These are phyloP conservation scores for Lampris megalopsis DNA, from an alignment of 2,113 vertebrate genomes.

Conservation along the genomic window DNA sequence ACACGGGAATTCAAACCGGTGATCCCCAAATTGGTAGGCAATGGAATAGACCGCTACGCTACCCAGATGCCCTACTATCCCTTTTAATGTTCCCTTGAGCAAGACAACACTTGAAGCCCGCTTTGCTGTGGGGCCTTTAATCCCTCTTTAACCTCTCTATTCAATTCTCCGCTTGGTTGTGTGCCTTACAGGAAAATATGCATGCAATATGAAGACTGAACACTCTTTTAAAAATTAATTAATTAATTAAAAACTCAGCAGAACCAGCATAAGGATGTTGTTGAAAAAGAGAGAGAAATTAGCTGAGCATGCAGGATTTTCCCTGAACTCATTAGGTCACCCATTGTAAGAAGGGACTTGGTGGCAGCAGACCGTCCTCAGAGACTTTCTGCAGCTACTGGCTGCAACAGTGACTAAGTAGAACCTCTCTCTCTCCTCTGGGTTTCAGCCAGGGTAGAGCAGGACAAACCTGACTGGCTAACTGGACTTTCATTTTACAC, in stretches of 20 bases:
- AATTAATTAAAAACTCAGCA: constrained; percentile 8
- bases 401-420: constrained; percentile 36
- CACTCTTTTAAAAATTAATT: too few relatives aligned
- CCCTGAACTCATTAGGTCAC: constrained; percentile 50
- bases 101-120: too few relatives aligned
- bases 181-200: too few relatives aligned
- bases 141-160: too few relatives aligned
- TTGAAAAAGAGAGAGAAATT: background rate
- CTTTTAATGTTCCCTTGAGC: too few relatives aligned
- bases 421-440: constrained; percentile 21
- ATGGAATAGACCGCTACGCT: too few relatives aligned
- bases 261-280: background rate
- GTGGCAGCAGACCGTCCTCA: background rate
- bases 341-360: constrained; percentile 43
- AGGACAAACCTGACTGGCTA: background rate
- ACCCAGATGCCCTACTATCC: too few relatives aligned
- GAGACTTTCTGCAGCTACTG: constrained; percentile 13
- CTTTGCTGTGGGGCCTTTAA: too few relatives aligned
- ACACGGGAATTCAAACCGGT: too few relatives aligned
- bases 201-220: too few relatives aligned
- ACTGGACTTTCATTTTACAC: constrained; percentile 1
- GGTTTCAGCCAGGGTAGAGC: background rate
- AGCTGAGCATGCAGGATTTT: constrained; percentile 34
- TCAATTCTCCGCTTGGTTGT: too few relatives aligned
- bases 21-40: too few relatives aligned